Percentiles rank a stretch among this genome's conserved stretches.
phyloP scores from a whole-genome alignment of 2,797 vertebrate genomes.

The Dipus sagitta region DNA sequence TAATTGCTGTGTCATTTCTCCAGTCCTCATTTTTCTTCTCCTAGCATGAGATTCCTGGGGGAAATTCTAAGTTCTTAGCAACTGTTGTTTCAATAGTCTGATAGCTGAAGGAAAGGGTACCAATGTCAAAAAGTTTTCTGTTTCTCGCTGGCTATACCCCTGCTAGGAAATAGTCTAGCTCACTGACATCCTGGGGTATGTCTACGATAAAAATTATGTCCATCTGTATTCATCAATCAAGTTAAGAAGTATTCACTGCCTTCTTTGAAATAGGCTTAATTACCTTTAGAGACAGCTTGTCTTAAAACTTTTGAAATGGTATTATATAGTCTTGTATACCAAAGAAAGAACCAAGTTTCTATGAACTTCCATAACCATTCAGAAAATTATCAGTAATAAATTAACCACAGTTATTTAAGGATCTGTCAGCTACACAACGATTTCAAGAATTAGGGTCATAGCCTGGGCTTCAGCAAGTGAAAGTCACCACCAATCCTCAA shows the following conservation, averaged over 20 bases:
- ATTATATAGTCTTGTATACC: slow-evolving; percentile 16
- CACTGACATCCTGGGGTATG: not conserved
- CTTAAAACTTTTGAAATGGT: not conserved
- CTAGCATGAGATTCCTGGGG: too few relatives aligned
- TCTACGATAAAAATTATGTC: not conserved
- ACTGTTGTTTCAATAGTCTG: too few relatives aligned
- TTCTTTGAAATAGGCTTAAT: slow-evolving; percentile 51
- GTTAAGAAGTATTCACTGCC: not conserved
- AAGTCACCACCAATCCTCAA: too few relatives aligned
- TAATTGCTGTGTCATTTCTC: too few relatives aligned
- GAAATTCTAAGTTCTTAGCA: too few relatives aligned
- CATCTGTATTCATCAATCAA: not conserved
- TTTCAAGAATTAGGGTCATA: too few relatives aligned
- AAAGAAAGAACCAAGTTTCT: slow-evolving; percentile 42
- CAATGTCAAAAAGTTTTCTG: not conserved
- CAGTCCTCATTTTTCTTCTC: too few relatives aligned
- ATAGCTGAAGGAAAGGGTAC: too few relatives aligned
- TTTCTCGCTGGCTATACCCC: not conserved
- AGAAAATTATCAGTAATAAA: slow-evolving; percentile 10
- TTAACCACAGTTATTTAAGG: not conserved
- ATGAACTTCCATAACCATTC: not conserved
- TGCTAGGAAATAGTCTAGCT: slow-evolving; percentile 14
- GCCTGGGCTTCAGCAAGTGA: too few relatives aligned
- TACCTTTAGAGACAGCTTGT: slow-evolving; percentile 29
- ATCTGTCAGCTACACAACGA: too few relatives aligned